phyloP scores from a whole-genome alignment of 1,140 invertebrate genomes.

The Panulirus ornatus region DNA sequence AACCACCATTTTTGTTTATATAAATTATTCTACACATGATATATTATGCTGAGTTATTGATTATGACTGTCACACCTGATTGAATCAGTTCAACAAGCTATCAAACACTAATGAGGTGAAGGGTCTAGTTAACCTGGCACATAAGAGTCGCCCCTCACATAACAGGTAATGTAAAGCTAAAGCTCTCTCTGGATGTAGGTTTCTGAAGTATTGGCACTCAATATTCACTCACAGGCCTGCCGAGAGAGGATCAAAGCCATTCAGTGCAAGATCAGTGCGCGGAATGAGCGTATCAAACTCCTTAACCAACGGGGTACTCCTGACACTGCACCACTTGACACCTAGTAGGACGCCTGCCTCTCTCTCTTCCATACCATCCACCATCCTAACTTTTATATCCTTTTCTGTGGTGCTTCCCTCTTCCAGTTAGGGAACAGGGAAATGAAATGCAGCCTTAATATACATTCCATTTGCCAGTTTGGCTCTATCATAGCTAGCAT shows the following conservation, averaged over 20 bases:
- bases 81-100: conserved; percentile 32
- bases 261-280: conserved; percentile 91
- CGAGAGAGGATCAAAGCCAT: conserved; percentile 90
- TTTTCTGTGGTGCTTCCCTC: conserved; percentile 66
- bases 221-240: conserved; percentile 83
- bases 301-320: conserved; percentile 90
- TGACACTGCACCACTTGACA: conserved; percentile 78
- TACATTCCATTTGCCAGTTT: conserved; percentile 71
- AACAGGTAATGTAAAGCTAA: conserved; percentile 63
- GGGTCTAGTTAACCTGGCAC: conserved; percentile 31
- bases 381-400: conserved; percentile 59
- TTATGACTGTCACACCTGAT: conserved; percentile 19
- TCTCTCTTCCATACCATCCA: conserved; percentile 59
- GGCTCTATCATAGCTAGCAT: conserved; percentile 67
- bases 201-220: conserved; percentile 66
- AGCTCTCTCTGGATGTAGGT: conserved; percentile 64
- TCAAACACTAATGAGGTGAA: conserved; percentile 57
- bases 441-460: conserved; percentile 75
- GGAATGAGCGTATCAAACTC: conserved; percentile 91
- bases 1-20: conserved; percentile 21
- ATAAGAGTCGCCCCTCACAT: conserved; percentile 23
- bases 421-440: conserved; percentile 70
- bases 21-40: conserved; percentile 41
- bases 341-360: conserved; percentile 65
- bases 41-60: conserved; percentile 50